phyloP scores from a whole-genome alignment of 2,888 invertebrate genomes.

The Amorpha juglandis region DNA sequence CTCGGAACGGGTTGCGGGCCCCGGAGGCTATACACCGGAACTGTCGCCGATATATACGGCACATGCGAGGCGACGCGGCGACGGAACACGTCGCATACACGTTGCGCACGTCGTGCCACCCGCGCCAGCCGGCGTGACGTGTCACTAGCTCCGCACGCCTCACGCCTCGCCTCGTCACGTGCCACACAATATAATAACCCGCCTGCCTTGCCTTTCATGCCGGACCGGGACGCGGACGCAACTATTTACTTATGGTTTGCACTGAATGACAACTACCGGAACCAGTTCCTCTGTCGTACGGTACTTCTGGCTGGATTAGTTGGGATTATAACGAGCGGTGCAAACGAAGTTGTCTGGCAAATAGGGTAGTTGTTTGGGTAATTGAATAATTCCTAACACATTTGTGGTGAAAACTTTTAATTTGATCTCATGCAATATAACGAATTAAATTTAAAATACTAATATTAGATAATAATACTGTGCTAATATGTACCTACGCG shows the following conservation, averaged over 20 bases:
- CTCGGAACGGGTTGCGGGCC: constrained; percentile 66
- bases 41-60: constrained; percentile 67
- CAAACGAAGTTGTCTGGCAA: background rate
- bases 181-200: constrained; percentile 32
- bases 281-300: constrained; percentile 21
- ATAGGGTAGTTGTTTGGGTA: background rate
- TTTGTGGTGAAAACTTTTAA: too few species aligned
- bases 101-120: constrained; percentile 21
- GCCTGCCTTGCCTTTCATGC: constrained; percentile 21
- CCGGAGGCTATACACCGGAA: constrained; percentile 73
- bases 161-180: constrained; percentile 31
- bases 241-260: constrained; percentile 23
- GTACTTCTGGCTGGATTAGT: background rate
- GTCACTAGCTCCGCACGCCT: constrained; percentile 34
- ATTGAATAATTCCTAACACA: too few species aligned
- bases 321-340: constrained; percentile 2
- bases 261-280: constrained; percentile 23
- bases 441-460: too few species aligned
- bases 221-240: constrained; percentile 12
- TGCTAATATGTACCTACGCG: too few species aligned
- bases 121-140: constrained; percentile 35
- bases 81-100: constrained; percentile 41
- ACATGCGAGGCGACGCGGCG: constrained; percentile 47
- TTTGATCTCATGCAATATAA: too few species aligned
- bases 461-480: too few species aligned